Evolutionary conservation across 2,113 vertebrate species (phyloP), one percentile per base, ranked within the genome.

Genomic region (Peromyscus leucopus): DNA sequence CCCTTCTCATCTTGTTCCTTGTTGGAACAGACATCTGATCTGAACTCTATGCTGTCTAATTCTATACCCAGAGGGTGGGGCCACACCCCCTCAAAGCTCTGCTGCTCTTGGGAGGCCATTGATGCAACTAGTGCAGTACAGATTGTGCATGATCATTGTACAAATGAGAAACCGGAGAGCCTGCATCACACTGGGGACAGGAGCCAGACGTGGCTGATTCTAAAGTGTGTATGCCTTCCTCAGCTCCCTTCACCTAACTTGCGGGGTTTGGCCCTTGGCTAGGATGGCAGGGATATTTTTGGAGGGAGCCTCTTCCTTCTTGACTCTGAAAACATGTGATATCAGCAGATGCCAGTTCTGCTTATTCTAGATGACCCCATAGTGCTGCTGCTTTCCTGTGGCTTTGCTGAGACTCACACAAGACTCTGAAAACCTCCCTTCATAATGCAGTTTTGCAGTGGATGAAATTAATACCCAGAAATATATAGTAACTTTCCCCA

Each of bases 391-490:
- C 67, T 90, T 90, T 93, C 78, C 84, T 75, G 48, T 7, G 28
- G 91, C 72, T 97, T 95, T 95, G 86, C 82, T 93, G 84, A 90
- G 42, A 84, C n/a, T 75, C 63, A 59, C 42, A 78, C 69, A 39
- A 55, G 76, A 91, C 24, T 28, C 78, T 74, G 90, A 92, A 93
- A 93, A 67, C 79, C 31, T 89, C 78, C 26, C 12, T 93, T 90
- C 91, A 26, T 61, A 91, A 59, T 86, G 59, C 26, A 22, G 86
- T 91, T 97, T 90, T 92, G 17, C 78, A 94, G 48, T 48, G 79
- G 93, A 91, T 67, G 89, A 96, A 97, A 94, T 93, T 92, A 97
- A 97, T 91, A 75, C 48, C 82, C 72, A 87, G 48, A 88, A 90
- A 97, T 46, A 95, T 89, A 92, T 83, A 89, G 69, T 59, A 93